A percentile compares a stretch with the other conserved stretches of the same genome.
phyloP scores from a whole-genome alignment of 2,797 vertebrate species.

The Dermochelys coriacea region DNA sequence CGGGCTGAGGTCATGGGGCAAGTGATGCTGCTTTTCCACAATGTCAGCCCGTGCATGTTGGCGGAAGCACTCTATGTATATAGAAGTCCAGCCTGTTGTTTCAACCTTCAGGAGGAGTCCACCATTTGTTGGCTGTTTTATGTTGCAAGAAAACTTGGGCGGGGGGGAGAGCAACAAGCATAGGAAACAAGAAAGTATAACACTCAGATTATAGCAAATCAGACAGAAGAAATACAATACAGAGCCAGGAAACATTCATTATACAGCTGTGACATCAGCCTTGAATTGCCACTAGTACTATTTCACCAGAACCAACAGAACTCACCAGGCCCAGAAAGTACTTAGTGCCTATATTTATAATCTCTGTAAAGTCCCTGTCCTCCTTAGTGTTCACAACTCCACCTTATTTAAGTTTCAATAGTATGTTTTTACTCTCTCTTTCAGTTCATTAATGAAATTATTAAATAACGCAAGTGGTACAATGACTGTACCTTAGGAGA shows the following conservation, averaged over 20 bases:
- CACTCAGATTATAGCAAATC: neutral
- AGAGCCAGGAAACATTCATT: neutral
- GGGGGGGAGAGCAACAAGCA: neutral
- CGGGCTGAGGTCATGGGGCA: no score
- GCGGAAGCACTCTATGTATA: no score
- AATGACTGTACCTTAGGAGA: neutral
- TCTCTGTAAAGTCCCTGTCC: neutral
- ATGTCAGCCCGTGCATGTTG: no score
- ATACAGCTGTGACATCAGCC: neutral
- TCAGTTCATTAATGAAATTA: neutral
- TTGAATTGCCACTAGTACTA: neutral
- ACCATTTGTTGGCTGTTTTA: neutral
- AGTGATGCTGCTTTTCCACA: no score
- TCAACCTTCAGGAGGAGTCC: no score
- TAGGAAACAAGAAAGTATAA: neutral
- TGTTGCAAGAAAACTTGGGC: neutral
- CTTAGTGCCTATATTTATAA: neutral
- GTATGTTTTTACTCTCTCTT: neutral
- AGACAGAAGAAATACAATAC: neutral
- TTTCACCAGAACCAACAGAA: neutral
- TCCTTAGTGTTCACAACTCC: neutral
- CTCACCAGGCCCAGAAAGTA: neutral
- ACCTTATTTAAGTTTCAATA: neutral
- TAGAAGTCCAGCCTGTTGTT: no score
- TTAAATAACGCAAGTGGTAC: neutral